A percentile compares a stretch with the other conserved stretches of the same genome.
Conservation (phyloP, 2,113 vertebrate genomes). For the Uria lomvia region DNA sequence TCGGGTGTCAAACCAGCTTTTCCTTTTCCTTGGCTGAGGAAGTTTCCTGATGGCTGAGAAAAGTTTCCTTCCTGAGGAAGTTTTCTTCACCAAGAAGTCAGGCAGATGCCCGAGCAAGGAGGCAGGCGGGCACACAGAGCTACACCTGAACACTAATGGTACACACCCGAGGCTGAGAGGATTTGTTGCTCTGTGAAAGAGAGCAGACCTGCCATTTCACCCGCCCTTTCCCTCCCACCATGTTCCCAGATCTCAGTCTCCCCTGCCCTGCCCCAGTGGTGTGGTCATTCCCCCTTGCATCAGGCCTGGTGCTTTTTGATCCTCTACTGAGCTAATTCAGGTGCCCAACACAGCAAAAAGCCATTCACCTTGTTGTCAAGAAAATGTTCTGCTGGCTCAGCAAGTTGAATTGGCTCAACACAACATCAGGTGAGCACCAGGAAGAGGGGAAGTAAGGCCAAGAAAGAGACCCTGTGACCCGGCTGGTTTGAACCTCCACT, state of each 20-base stretch:
- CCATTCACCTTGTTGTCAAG: not conserved
- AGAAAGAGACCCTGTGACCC: not conserved
- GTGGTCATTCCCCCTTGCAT: not conserved
- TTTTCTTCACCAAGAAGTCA: not conserved
- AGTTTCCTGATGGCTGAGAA: not conserved
- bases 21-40: not conserved
- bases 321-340: not conserved
- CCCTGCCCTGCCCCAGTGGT: not conserved
- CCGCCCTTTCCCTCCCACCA: too few relatives aligned
- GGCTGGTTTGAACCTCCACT: not conserved
- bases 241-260: not conserved
- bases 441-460: not conserved
- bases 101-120: not conserved
- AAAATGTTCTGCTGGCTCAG: not conserved
- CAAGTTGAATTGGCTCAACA: not conserved
- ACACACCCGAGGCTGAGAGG: accelerated
- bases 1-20: not conserved
- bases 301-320: not conserved
- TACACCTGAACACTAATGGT: accelerated
- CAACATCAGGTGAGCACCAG: not conserved
- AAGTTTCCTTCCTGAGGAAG: not conserved
- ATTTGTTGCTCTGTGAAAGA: not conserved
- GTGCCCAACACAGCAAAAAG: not conserved
- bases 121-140: not conserved
- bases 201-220: not conserved